Conservation (phyloP, 1,140 invertebrate genomes). For the Heliconius nattereri region DNA sequence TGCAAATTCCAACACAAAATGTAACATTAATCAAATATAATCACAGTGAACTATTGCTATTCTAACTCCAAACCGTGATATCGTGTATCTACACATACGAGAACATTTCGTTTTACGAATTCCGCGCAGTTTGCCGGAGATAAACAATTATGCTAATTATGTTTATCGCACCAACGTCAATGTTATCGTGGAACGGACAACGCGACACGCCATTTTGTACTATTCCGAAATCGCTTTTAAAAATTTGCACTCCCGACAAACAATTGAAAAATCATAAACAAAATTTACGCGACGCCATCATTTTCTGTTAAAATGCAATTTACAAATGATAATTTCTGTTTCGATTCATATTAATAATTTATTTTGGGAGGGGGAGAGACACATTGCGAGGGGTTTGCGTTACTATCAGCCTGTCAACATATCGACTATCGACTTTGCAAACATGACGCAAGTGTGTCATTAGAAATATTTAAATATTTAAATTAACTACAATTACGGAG, state of each 20-base stretch:
- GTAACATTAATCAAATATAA: not conserved
- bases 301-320: constrained; percentile 41
- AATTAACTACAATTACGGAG: not conserved
- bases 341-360: constrained; percentile 37
- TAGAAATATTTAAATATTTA: constrained; percentile 14
- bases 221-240: not conserved
- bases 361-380: constrained; percentile 23
- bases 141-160: constrained; percentile 21
- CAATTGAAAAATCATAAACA: constrained; percentile 28
- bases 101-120: constrained; percentile 12
- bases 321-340: constrained; percentile 31
- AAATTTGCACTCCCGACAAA: not conserved
- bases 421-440: constrained; percentile 25
- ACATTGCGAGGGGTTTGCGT: constrained; percentile 22
- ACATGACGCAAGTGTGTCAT: constrained; percentile 20
- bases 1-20: not conserved
- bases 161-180: constrained; percentile 18
- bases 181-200: not conserved
- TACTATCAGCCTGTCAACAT: constrained; percentile 31
- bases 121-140: not conserved
- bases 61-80: not conserved
- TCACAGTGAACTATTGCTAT: not conserved
- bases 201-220: not conserved
- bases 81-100: not conserved
- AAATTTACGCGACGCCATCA: constrained; percentile 29